Evolutionary conservation across 2,888 invertebrate species (phyloP), one percentile per base, ranked within the genome.

Genomic region (Cacoxenus indagator): DNA sequence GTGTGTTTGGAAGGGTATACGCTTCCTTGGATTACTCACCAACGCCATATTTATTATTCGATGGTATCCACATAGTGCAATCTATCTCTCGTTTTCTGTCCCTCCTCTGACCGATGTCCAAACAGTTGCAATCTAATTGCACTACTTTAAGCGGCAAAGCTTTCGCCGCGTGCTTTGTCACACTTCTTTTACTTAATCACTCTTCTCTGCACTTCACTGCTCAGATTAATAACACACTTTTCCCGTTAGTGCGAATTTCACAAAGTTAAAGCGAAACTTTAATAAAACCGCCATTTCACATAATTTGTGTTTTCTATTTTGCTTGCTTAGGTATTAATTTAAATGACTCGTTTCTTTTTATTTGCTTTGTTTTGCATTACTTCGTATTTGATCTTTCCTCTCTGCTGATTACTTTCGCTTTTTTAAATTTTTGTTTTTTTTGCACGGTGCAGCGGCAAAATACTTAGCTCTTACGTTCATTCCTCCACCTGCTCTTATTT

Each of bases 21-120:
- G 77, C 72, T 48, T 72, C 45, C 62, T 31, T 31, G 29, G 14
- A 29, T 46, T 72, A 85, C 88, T 88, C 75, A 88, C 88, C 88
- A 77, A 88, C 88, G 76, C 88, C 88, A 82, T 87, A 88, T 84
- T 88, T 88, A 76, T 87, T 87, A 75, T 87, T 88, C 65, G 87
- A 86, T 74, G 88, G 84, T 86, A 87, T 87, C 88, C 88, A 88
- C 88, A 88, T 87, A 78, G 82, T 82, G 46, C 69, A 68, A 67
- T 62, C 68, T 70, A 29, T 43, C 14, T 65, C 22, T 51, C 11
- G 54, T 54, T 76, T 68, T 73, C 69, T 68, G 4, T 26, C n/a
- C 27, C 26, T 55, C n/a, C n/a, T n/a, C n/a, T n/a, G n/a, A n/a
- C n/a, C n/a, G n/a, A n/a, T n/a, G n/a, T n/a, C n/a, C n/a, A n/a